Percentiles rank a stretch among this genome's conserved stretches.
Conservation (phyloP, 2,888 invertebrate genomes). For the Drosophila picticornis region DNA sequence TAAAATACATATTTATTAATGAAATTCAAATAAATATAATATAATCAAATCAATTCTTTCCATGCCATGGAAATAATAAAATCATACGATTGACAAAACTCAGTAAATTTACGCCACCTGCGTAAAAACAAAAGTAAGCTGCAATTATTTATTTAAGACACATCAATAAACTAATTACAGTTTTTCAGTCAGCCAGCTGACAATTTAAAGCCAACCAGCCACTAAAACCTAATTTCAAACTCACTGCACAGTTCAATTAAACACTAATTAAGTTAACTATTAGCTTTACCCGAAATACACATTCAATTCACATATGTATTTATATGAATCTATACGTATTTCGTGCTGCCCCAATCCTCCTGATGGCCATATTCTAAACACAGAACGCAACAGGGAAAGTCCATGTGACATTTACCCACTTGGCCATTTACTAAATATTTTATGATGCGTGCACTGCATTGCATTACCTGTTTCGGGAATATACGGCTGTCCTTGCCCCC, state of each 20-base stretch:
- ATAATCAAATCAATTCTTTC: neutral
- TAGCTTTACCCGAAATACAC: neutral
- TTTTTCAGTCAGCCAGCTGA: neutral
- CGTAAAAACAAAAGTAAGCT: neutral
- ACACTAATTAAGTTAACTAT: constrained; percentile 5
- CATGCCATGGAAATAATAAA: neutral
- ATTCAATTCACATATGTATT: constrained; percentile 18
- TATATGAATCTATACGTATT: neutral
- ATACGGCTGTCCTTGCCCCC: neutral
- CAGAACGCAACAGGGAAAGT: constrained; percentile 55
- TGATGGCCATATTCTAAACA: constrained; percentile 34
- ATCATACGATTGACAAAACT: neutral
- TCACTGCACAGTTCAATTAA: neutral
- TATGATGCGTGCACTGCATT: constrained; percentile 54
- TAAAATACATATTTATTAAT: neutral
- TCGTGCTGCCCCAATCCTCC: neutral
- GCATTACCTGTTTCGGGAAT: constrained; percentile 43
- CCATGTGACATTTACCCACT: constrained; percentile 55
- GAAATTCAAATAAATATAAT: neutral
- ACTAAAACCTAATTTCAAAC: neutral
- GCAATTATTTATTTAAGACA: neutral
- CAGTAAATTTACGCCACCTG: neutral
- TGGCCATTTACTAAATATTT: constrained; percentile 66
- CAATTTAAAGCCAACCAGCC: neutral
- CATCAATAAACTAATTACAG: constrained; percentile 1